Base-by-base conservation (phyloP, 2,888 invertebrate genomes). In the Dynastes tityus region DNA sequence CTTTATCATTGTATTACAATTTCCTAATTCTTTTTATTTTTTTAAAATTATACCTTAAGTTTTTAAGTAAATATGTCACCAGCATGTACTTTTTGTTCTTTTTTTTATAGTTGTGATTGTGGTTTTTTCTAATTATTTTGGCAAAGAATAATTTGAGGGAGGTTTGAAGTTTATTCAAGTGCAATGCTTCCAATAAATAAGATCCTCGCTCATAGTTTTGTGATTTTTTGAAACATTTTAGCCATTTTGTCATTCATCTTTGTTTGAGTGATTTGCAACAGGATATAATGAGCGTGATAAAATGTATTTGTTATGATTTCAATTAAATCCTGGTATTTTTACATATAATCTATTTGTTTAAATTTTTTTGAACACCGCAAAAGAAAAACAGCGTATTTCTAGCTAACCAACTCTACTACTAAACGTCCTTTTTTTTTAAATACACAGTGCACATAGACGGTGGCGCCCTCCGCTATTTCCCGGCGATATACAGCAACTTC, bases 401-500 rank as follows among this genome's bases (percentile, higher is more conserved):
- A 51, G 58, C 55, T 73, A 73, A 73, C 58, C 40, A n/a, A 58
- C 40, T 73, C 53, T 53, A 53, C 16, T 53, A 53, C 53, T 53
- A 53, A 53, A 73, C 55, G 71, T 37, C 32, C 29, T 67, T 67
- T 76, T 45, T 45, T 49, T 76, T 68, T 45, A 55, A 58, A 76
- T 53, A 78, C 71, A 71, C 78, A 94, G 95, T 89, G 92, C 92
- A 88, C 93, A 94, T 91, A 94, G 94, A 90, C 94, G 95, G 90
- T 96, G 95, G 95, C 93, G 94, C 86, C 95, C 95, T 87, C 95
- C 95, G 84, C 92, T 95, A 89, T 93, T 94, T 91, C 92, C 93
- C 85, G 93, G 94, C 86, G 94, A 94, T 90, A 94, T 95, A 88
- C 94, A 94, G 87, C 94, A 93, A 89, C 90, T 94, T 89, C 92